Evolutionary conservation across 2,113 vertebrate species (phyloP), one percentile per base, ranked within the genome.

Genomic region (Callithrix jacchus): DNA sequence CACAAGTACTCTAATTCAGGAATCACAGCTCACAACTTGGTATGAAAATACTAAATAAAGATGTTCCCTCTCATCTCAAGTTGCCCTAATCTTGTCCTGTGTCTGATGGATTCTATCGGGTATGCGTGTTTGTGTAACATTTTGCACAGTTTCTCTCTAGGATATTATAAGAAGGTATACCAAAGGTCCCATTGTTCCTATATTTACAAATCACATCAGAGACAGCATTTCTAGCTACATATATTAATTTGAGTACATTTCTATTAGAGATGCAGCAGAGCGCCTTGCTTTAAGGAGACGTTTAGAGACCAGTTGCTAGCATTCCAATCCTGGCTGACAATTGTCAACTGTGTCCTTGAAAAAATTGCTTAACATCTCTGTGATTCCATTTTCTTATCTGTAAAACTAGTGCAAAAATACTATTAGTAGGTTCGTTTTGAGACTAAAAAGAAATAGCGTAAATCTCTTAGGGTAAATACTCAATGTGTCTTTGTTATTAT

Each of bases 101-200:
- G 49, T 56, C 7, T 35, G 14, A 54, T 18, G 20, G 35, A 54
- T 45, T 56, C 14, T 21, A 20, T 4, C 1, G 0, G 2, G 0
- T 49, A 6, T 70, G 12, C 54, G 42, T 71, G 77, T 93, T 66
- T 64, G 27, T 85, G 6, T 37, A 68, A 68, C 14, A 70, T 16
- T 70, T 81, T 45, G 1, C 1, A 18, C 27, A 23, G 4, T 13
- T 86, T 68, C 13, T 61, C 3, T 12, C 37, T 73, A 61, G 11
- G 8, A 88, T 47, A 37, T 37, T 32, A 21, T 76, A 11, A 61
- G 70, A 61, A 93, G 10, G 12, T 40, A 35, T 11, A 61, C 20
- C 23, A 73, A 56, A 68, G 14, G 17, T 10, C 82, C 18, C 40
- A 9, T 54, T 85, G 6, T 42, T 47, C 23, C 2, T n/a, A 52